Conservation (phyloP, 2,888 invertebrate genomes). For the Ypsolopha scabrella region DNA sequence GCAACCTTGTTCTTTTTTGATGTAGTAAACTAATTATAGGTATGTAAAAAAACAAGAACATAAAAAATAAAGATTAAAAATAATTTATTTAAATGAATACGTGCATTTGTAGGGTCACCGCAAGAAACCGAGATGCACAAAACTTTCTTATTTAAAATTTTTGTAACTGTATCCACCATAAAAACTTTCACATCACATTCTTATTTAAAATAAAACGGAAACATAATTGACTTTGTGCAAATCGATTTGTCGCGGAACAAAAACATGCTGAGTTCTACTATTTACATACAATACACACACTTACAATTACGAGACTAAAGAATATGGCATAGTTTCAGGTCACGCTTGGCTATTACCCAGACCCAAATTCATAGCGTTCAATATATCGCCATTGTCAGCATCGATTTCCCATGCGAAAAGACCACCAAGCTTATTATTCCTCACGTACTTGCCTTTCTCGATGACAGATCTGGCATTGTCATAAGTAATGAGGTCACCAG, state of each 20-base stretch:
- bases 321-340: neutral
- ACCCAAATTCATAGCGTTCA: conserved; percentile 62
- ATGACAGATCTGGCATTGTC: conserved; percentile 58
- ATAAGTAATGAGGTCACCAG: conserved; percentile 56
- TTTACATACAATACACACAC: too few relatives aligned
- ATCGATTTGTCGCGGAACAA: neutral
- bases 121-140: neutral
- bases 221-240: neutral
- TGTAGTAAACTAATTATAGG: too few relatives aligned
- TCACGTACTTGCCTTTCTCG: conserved; percentile 59
- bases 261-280: too few relatives aligned
- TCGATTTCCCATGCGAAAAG: conserved; percentile 63
- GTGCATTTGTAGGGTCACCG: neutral
- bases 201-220: neutral
- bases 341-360: conserved; percentile 41
- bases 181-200: neutral
- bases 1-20: too few relatives aligned
- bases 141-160: neutral
- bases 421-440: conserved; percentile 57
- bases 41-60: too few relatives aligned
- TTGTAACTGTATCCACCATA: neutral
- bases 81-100: conserved; percentile 1
- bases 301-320: too few relatives aligned
- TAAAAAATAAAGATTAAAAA: neutral
- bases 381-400: conserved; percentile 57